A percentile compares a stretch with the other conserved stretches of the same genome.
phyloP scores from a whole-genome alignment of 2,888 invertebrate species.

The Trissoscelio sp. region DNA sequence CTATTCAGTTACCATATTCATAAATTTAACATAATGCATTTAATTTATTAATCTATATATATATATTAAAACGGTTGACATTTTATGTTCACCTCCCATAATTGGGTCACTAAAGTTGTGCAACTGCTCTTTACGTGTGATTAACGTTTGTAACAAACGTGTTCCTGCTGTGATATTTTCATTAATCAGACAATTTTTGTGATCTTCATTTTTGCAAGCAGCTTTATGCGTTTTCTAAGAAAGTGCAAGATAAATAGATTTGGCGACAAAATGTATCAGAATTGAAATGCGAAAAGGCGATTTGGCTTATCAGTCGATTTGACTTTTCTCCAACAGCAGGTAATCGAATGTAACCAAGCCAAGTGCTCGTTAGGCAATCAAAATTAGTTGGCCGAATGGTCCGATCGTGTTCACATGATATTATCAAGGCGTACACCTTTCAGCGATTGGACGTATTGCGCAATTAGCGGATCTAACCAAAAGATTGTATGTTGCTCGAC shows the following conservation, averaged over 20 bases:
- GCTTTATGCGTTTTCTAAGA: not conserved
- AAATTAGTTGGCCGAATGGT: constrained; percentile 29
- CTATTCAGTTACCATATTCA: no score
- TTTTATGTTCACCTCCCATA: no score
- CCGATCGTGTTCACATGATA: constrained; percentile 41
- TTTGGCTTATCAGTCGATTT: not conserved
- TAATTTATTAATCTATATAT: no score
- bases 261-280: not conserved
- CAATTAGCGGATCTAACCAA: constrained; percentile 50
- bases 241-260: not conserved
- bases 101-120: not conserved
- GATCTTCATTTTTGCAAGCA: not conserved
- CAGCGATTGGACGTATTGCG: constrained; percentile 47
- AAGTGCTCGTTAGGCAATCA: constrained; percentile 34
- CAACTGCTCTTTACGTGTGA: not conserved
- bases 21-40: no score
- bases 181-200: no score
- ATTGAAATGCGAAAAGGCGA: not conserved
- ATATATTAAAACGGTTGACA: no score
- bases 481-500: constrained; percentile 29
- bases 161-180: not conserved
- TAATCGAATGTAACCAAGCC: not conserved
- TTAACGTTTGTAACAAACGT: not conserved
- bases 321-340: not conserved
- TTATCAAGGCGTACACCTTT: constrained; percentile 58